Conservation (phyloP, 1,140 invertebrate genomes). For the Hylyphantes graminicola region DNA sequence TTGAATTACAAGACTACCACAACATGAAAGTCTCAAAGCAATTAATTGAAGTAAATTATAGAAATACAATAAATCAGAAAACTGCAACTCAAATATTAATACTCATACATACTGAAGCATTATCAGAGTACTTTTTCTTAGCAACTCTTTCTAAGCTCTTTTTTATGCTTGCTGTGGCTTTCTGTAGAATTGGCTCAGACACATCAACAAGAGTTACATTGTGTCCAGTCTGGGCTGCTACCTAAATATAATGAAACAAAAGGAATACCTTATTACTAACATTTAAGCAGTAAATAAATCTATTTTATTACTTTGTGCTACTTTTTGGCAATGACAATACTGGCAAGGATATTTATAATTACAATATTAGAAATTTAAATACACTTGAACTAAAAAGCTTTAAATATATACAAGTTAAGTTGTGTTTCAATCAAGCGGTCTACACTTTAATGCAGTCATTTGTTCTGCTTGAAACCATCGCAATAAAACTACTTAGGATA, state of each 20-base stretch:
- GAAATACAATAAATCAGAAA: neutral
- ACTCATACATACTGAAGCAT: conserved; percentile 66
- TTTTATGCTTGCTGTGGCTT: conserved; percentile 77
- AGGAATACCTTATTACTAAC: neutral
- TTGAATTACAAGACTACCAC: too few species aligned
- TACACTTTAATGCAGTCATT: too few species aligned
- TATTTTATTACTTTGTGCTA: too few species aligned
- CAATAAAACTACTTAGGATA: too few species aligned
- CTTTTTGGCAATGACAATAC: neutral
- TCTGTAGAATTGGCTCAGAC: conserved; percentile 76
- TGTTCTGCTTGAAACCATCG: too few species aligned
- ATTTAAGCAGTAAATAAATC: too few species aligned
- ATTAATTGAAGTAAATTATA: neutral
- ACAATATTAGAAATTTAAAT: too few species aligned
- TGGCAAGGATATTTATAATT: too few species aligned
- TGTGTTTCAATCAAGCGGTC: too few species aligned
- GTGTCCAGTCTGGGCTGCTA: conserved; percentile 81
- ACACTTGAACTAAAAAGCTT: too few species aligned
- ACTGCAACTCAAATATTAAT: neutral
- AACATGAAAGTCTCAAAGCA: too few species aligned
- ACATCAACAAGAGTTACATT: conserved; percentile 82
- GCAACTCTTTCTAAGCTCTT: conserved; percentile 79
- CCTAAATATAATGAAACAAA: conserved; percentile 69
- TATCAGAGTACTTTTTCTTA: conserved; percentile 81
- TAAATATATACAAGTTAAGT: too few species aligned